Percentiles rank a stretch among this genome's conserved stretches.
Evolutionary conservation across 2,888 invertebrate species (phyloP).

Genomic region (Brenthis ino): DNA sequence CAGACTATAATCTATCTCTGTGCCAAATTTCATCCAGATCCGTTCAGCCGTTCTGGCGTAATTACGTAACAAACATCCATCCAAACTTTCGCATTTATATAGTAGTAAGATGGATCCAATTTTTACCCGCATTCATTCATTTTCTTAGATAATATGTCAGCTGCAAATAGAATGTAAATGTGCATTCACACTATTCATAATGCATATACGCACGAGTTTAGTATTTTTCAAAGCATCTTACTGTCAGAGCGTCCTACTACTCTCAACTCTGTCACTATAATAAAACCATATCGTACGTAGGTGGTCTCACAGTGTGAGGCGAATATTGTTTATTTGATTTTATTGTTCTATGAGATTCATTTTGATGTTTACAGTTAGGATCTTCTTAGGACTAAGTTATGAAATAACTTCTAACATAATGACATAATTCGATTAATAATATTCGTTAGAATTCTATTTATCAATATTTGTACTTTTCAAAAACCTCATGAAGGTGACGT

Average conservation of each 20-base stretch:
- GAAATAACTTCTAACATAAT: constrained; percentile 4
- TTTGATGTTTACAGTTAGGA: constrained; percentile 46
- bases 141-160: not conserved
- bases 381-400: constrained; percentile 48
- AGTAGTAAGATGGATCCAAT: not conserved
- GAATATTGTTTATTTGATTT: constrained; percentile 61
- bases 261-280: constrained; percentile 54
- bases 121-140: not conserved
- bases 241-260: constrained; percentile 49
- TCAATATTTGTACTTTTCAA: too few relatives aligned
- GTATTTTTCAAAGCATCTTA: constrained; percentile 55
- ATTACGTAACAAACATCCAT: too few relatives aligned
- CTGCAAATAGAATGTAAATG: constrained; percentile 17
- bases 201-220: constrained; percentile 18
- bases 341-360: constrained; percentile 71
- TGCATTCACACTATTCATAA: constrained; percentile 13
- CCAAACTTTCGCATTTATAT: not conserved
- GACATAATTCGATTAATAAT: too few relatives aligned
- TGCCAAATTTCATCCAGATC: too few relatives aligned
- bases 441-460: too few relatives aligned
- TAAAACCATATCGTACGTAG: constrained; percentile 63
- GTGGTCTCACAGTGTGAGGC: constrained; percentile 64
- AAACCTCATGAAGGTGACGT: too few relatives aligned
- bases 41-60: too few relatives aligned
- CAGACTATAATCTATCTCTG: too few relatives aligned